phyloP scores from a whole-genome alignment of 37 sponge, comb jelly and placozoan genomes.

The Geodia barretti region DNA sequence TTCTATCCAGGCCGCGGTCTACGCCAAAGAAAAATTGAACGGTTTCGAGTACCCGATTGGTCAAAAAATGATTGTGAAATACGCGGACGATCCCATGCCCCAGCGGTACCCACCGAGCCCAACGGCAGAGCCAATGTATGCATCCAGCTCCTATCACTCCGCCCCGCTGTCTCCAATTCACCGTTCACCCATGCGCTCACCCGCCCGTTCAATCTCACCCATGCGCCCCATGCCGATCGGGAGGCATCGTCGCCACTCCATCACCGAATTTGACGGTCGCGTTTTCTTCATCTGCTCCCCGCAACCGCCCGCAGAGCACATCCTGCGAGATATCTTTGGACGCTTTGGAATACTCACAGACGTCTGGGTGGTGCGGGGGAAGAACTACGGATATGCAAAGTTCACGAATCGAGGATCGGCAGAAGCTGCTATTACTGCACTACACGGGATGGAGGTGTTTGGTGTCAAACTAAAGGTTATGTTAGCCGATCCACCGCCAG shows the following conservation, averaged over 20 bases:
- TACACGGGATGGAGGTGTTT: slow-evolving; percentile 89
- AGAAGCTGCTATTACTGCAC: slow-evolving; percentile 88
- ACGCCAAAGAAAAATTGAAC: slow-evolving; percentile 93
- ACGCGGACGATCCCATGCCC: slow-evolving; percentile 81
- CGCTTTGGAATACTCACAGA: slow-evolving; percentile 90
- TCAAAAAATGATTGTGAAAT: slow-evolving; percentile 86
- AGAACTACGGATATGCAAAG: slow-evolving; percentile 94
- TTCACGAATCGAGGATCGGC: slow-evolving; percentile 76
- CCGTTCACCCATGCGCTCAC: slow-evolving; percentile 53
- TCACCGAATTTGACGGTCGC: slow-evolving; percentile 67
- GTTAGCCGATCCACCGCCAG: slow-evolving; percentile 85
- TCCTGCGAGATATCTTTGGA: slow-evolving; percentile 81
- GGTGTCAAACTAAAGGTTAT: slow-evolving; percentile 84
- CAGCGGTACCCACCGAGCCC: slow-evolving; percentile 64
- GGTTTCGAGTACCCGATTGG: slow-evolving; percentile 98
- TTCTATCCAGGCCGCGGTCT: slow-evolving; percentile 79
- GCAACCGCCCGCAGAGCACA: slow-evolving; percentile 77
- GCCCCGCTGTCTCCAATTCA: slow-evolving; percentile 70
- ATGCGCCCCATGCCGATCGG: slow-evolving; percentile 57
- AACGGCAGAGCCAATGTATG: slow-evolving; percentile 51
- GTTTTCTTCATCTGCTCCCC: slow-evolving; percentile 94
- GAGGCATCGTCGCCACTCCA: slow-evolving; percentile 62
- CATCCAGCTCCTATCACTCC: slow-evolving; percentile 42
- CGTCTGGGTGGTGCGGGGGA: slow-evolving; percentile 86
- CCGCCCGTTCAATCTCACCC: slow-evolving; percentile 73